Conservation (phyloP, 2,113 vertebrate genomes). For the Hipposideros armiger region DNA sequence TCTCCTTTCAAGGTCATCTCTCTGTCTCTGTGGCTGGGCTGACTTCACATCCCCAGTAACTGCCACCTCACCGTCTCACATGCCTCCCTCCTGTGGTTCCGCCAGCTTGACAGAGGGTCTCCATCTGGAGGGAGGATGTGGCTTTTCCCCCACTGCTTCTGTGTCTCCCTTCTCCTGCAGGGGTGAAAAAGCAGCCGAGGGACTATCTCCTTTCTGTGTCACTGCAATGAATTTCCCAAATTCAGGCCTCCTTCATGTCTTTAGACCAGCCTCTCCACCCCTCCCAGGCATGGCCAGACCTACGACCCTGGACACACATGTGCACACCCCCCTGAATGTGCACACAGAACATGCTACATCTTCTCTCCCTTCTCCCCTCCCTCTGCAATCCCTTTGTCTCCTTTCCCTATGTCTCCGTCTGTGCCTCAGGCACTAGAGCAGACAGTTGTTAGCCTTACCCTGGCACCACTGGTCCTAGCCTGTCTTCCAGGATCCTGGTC, state of each 20-base stretch:
- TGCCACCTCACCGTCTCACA: neutral
- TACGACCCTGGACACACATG: rapidly evolving
- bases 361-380: too few species aligned
- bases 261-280: neutral
- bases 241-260: neutral
- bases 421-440: too few species aligned
- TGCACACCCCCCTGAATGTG: neutral
- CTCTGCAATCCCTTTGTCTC: neutral
- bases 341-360: neutral
- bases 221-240: neutral
- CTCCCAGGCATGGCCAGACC: neutral
- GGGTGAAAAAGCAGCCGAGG: neutral
- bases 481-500: neutral
- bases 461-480: neutral
- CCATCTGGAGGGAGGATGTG: neutral
- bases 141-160: neutral
- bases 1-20: slow-evolving; percentile 65
- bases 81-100: neutral
- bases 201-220: neutral
- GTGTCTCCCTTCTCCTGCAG: neutral
- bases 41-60: neutral
- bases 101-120: neutral
- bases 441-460: neutral
- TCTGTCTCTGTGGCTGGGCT: neutral
- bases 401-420: neutral